phyloP scores from a whole-genome alignment of 2,113 vertebrate species.

The Glaucomys volans region DNA sequence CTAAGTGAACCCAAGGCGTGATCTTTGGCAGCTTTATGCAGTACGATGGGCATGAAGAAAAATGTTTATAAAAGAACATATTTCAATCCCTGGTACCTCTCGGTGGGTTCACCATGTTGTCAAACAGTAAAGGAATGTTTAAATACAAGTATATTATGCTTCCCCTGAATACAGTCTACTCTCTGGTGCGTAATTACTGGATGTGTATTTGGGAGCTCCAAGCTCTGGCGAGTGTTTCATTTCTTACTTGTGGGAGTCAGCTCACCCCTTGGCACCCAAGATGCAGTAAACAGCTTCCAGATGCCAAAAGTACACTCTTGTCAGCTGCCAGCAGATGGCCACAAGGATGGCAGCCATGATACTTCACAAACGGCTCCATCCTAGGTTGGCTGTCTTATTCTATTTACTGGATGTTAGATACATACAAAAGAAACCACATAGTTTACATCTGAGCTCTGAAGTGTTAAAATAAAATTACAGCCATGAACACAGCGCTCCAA shows the following conservation, averaged over 20 bases:
- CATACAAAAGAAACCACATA: not conserved
- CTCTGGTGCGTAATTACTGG: constrained; percentile 82
- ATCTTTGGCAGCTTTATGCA: constrained; percentile 83
- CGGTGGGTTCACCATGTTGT: constrained; percentile 80
- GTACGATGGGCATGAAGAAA: constrained; percentile 80
- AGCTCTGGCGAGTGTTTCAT: constrained; percentile 84
- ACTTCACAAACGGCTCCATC: not conserved
- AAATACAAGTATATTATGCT: constrained; percentile 84
- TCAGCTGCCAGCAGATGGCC: constrained; percentile 11
- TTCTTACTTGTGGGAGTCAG: constrained; percentile 82
- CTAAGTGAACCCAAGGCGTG: constrained; percentile 75
- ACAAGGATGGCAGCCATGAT: not conserved
- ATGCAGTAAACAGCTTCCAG: constrained; percentile 39
- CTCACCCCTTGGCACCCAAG: constrained; percentile 28
- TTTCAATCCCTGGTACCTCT: constrained; percentile 81
- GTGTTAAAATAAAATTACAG: not conserved
- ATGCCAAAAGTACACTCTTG: not conserved
- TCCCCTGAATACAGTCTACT: constrained; percentile 74
- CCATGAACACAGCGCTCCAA: not conserved
- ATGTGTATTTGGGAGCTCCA: constrained; percentile 72
- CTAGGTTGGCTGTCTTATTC: not conserved
- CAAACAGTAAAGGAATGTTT: constrained; percentile 86
- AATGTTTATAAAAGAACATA: constrained; percentile 80
- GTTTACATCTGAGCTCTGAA: constrained; percentile 45
- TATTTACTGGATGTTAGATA: not conserved